Evolutionary conservation across 2,797 vertebrate species (phyloP).

Genomic region (Sciaenops ocellatus): DNA sequence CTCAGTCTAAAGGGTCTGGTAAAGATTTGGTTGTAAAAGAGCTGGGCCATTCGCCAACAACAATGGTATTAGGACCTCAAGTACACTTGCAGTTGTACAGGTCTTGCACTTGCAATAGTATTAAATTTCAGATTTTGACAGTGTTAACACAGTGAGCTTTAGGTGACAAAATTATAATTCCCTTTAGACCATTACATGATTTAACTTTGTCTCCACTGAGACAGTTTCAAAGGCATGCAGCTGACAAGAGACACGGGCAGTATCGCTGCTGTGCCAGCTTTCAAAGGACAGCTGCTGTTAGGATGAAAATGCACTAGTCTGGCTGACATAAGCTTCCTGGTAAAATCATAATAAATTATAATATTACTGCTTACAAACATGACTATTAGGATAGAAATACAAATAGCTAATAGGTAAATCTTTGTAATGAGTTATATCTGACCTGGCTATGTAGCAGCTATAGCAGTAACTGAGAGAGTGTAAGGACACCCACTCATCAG

Average conservation of each 20-base stretch:
- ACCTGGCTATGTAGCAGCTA: slow-evolving; percentile 33
- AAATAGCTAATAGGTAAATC: too few species aligned
- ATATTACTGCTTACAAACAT: slow-evolving; percentile 30
- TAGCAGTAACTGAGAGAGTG: slow-evolving; percentile 24
- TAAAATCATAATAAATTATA: slow-evolving; percentile 20
- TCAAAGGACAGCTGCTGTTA: slow-evolving; percentile 35
- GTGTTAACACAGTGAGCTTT: slow-evolving; percentile 9
- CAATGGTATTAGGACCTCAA: slow-evolving; percentile 47
- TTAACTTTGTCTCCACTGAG: slow-evolving; percentile 35
- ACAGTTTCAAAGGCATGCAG: slow-evolving; percentile 36
- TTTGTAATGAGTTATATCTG: slow-evolving; percentile 47
- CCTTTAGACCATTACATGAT: slow-evolving; percentile 20
- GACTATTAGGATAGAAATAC: slow-evolving; percentile 23
- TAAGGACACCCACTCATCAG: slow-evolving; percentile 24
- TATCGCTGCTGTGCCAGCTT: slow-evolving; percentile 14
- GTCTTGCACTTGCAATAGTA: slow-evolving; percentile 14
- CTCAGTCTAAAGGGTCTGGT: slow-evolving; percentile 37
- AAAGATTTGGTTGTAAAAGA: slow-evolving; percentile 49
- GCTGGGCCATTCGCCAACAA: slow-evolving; percentile 38
- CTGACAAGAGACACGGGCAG: slow-evolving; percentile 14
- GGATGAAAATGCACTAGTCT: slow-evolving; percentile 15
- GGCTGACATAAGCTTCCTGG: slow-evolving; percentile 3
- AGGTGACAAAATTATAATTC: slow-evolving; percentile 22
- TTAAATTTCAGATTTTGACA: slow-evolving; percentile 30
- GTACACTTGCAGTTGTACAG: slow-evolving; percentile 4